Base-by-base conservation (phyloP, 2,113 vertebrate genomes). In the Amphiprion percula region DNA sequence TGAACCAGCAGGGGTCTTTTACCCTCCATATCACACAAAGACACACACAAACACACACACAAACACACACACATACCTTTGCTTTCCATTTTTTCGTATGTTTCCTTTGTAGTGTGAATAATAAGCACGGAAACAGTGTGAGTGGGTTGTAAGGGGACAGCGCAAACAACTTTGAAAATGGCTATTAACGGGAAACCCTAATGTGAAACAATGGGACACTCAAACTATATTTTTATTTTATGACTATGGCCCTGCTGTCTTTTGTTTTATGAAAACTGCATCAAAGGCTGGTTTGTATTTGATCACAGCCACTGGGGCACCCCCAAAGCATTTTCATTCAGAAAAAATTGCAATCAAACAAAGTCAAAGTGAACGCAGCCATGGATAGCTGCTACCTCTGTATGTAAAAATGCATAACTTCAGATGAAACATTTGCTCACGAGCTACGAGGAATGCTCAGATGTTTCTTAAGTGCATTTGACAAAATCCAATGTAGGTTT, bases 31-130 rank as follows among this genome's bases (percentile, higher is more conserved):
- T 63, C 50, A 53, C 53, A 44, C 59, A 67, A 39, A 44, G n/a
- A 49, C 28, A 75, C 53, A 64, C 41, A 77, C 67, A 74, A 53
- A 67, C 41, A 78, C 70, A 53, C 47, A 50, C 28, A 41, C 53
- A 69, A 53, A 67, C 30, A 49, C 61, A 52, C 26, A 39, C 50
- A 68, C 55, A 69, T 47, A 63, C 73, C 60, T 73, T 58, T 65
- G 56, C 66, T 68, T 77, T 56, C 8, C 47, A 24, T 67, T 73
- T 50, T 50, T 17, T 17, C 2, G 65, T 74, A 78, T 69, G 54
- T 8, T 79, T 46, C 56, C 86, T 92, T 89, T 92, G 91, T 90
- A 88, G 84, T 83, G 56, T 47, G 63, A 74, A 82, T 86, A 80
- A 80, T 84, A 75, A 74, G 60, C 49, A 4, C 0, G 63, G 59